These are phyloP conservation scores for Lontra canadensis DNA, from an alignment of 2,113 vertebrate genomes.

Conservation along the genomic window DNA sequence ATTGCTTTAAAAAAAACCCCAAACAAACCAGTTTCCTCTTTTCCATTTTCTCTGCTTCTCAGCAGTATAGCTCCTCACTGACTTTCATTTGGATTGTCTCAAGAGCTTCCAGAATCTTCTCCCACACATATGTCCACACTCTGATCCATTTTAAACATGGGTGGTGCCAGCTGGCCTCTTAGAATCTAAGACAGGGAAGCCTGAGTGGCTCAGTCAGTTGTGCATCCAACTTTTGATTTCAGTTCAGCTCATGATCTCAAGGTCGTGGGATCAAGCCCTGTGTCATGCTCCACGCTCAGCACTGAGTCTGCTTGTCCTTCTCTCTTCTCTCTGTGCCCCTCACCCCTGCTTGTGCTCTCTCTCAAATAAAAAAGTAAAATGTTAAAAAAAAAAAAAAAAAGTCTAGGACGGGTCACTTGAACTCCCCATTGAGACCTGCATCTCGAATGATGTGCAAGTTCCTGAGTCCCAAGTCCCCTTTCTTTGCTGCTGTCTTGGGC, in stretches of 20 bases:
- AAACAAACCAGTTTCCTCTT: too few relatives aligned
- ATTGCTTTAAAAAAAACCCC: neutral
- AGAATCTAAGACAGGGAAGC: neutral
- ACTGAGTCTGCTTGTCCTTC: too few relatives aligned
- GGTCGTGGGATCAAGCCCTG: too few relatives aligned
- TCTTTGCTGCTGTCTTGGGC: neutral
- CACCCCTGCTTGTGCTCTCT: too few relatives aligned
- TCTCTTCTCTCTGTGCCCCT: too few relatives aligned
- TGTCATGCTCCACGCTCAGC: too few relatives aligned
- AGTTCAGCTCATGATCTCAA: too few relatives aligned
- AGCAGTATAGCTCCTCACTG: neutral
- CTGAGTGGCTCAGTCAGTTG: too few relatives aligned
- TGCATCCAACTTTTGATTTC: too few relatives aligned
- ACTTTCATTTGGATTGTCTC: neutral
- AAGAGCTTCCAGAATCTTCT: neutral
- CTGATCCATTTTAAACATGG: neutral
- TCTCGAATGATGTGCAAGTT: neutral
- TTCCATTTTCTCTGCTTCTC: neutral
- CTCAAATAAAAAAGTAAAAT: neutral
- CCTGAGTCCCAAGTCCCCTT: neutral
- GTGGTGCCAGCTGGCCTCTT: neutral
- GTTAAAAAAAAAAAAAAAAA: neutral
- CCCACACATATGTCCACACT: neutral
- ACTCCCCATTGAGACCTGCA: neutral
- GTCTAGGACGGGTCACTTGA: neutral